phyloP scores from a whole-genome alignment of 2,113 vertebrate species.

The Tachysurus fulvidraco region DNA sequence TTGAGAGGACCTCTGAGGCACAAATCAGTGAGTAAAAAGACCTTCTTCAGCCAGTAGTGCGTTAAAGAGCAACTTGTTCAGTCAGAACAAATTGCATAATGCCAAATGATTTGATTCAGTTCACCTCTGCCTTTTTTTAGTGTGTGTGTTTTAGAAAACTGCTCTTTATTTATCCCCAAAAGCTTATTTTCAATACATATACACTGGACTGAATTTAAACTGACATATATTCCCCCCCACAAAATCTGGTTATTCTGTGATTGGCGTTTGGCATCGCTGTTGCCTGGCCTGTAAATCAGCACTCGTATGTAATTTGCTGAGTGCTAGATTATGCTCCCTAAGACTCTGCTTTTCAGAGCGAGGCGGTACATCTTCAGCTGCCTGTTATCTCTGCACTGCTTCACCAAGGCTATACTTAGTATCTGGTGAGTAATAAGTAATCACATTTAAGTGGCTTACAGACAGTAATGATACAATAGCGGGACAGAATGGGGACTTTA shows the following conservation, averaged over 20 bases:
- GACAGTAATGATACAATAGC: constrained; percentile 71
- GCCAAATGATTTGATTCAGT: background rate
- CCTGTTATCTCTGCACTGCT: constrained; percentile 62
- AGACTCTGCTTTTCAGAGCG: constrained; percentile 60
- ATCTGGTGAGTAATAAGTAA: constrained; percentile 73
- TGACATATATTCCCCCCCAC: background rate
- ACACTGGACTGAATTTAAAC: background rate
- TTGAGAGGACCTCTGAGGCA: constrained; percentile 49
- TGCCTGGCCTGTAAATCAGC: constrained; percentile 55
- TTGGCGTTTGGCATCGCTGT: background rate
- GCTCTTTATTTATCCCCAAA: background rate
- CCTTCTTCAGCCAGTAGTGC: constrained; percentile 1
- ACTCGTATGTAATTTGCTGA: constrained; percentile 31
- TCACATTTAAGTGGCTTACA: constrained; percentile 66
- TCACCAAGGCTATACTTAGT: constrained; percentile 72
- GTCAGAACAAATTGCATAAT: constrained; percentile 13
- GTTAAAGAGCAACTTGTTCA: constrained; percentile 21
- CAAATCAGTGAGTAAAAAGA: constrained; percentile 57
- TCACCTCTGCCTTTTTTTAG: background rate
- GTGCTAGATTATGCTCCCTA: constrained; percentile 61
- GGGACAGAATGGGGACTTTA: constrained; percentile 72
- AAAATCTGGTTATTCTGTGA: constrained; percentile 8
- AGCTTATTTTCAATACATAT: background rate
- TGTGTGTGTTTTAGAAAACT: background rate
- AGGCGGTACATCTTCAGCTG: constrained; percentile 68